Percentiles rank a stretch among this genome's conserved stretches.
Evolutionary conservation across 2,113 vertebrate genomes (phyloP).

Genomic region (Semnornis frantzii): DNA sequence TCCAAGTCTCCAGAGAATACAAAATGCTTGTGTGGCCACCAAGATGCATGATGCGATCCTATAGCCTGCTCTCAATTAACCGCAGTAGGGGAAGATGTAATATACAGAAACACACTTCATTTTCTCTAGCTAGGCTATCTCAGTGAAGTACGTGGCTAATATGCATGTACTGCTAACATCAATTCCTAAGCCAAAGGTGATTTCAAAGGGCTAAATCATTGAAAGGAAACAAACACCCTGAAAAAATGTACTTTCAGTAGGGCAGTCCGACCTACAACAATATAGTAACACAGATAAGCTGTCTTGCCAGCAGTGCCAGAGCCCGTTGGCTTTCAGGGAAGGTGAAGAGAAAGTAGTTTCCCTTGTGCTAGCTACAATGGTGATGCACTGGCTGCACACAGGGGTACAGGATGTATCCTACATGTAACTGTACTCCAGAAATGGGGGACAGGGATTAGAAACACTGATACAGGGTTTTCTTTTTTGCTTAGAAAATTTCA

Average conservation of each 20-base stretch:
- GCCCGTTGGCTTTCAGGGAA: rapidly evolving
- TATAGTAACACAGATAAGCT: slow-evolving; percentile 41
- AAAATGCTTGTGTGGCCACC: slow-evolving; percentile 72
- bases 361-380: not conserved
- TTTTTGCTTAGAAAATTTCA: not conserved
- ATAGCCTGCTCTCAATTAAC: slow-evolving; percentile 50
- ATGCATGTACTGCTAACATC: not conserved
- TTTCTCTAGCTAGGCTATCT: slow-evolving; percentile 7
- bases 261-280: slow-evolving; percentile 1
- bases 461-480: not conserved
- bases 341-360: not conserved
- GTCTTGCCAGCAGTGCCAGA: not conserved
- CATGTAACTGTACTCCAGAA: not conserved
- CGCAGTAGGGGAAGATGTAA: slow-evolving; percentile 35
- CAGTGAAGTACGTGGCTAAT: slow-evolving; percentile 6
- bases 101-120: slow-evolving; percentile 18
- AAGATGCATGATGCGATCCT: slow-evolving; percentile 56
- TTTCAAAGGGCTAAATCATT: slow-evolving; percentile 28
- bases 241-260: slow-evolving; percentile 35
- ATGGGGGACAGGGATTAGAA: not conserved
- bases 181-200: slow-evolving; percentile 32
- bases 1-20: slow-evolving; percentile 70
- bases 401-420: rapidly evolving
- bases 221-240: slow-evolving; percentile 49
- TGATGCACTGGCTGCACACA: not conserved